These are phyloP conservation scores for Bufo bufo DNA, from an alignment of 2,113 vertebrate genomes.

Conservation along the genomic window DNA sequence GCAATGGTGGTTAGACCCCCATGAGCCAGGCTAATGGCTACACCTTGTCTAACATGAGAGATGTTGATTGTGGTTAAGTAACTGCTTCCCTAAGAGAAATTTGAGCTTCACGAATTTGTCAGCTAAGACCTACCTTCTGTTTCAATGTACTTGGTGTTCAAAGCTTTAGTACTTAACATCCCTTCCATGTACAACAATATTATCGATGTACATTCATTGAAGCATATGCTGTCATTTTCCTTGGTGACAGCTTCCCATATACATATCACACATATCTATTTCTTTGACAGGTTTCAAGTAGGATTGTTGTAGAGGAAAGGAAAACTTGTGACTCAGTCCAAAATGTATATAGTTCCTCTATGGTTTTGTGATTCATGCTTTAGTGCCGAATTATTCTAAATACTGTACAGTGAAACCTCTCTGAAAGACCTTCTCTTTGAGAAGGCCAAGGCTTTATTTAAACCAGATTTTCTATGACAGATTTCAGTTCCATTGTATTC, in stretches of 20 bases:
- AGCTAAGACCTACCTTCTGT: slow-evolving; percentile 26
- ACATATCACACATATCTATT: background rate
- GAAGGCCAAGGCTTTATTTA: too few relatives aligned
- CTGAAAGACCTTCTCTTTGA: too few relatives aligned
- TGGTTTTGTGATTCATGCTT: background rate
- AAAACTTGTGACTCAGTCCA: background rate
- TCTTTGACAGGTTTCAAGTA: background rate
- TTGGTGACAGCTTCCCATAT: background rate
- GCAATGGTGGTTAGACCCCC: slow-evolving; percentile 82
- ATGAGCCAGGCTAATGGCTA: slow-evolving; percentile 87
- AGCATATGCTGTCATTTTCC: background rate
- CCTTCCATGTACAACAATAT: background rate
- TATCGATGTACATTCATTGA: background rate
- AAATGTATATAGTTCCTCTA: background rate
- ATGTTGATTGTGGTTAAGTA: slow-evolving; percentile 83
- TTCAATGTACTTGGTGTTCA: background rate
- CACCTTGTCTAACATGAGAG: slow-evolving; percentile 91
- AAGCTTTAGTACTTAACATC: slow-evolving; percentile 16
- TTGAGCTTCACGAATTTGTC: slow-evolving; percentile 64
- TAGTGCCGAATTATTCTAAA: too few relatives aligned
- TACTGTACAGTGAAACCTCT: too few relatives aligned
- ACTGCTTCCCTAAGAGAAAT: slow-evolving; percentile 75
- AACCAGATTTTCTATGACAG: too few relatives aligned
- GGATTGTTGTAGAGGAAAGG: background rate
- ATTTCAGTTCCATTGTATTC: too few relatives aligned